phyloP scores from a whole-genome alignment of 2,888 invertebrate genomes.

The Allygus modestus region DNA sequence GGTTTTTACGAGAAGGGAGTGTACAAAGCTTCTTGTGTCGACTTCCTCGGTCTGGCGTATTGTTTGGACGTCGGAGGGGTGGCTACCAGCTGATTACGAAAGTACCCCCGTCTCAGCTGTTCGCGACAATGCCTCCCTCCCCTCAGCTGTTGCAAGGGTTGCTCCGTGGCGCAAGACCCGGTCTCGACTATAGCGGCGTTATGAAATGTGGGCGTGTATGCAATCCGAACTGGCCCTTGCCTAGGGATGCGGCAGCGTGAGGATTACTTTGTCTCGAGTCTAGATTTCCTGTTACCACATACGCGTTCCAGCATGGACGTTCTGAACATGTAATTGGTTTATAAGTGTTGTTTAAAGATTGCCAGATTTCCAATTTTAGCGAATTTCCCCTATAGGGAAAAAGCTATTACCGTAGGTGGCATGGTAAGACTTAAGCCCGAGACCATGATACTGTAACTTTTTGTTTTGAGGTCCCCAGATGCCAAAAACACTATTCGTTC shows the following conservation, averaged over 20 bases:
- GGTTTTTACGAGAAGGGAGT: constrained; percentile 20
- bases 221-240: background rate
- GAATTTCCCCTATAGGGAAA: too few relatives aligned
- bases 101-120: constrained; percentile 34
- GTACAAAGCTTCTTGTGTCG: constrained; percentile 41
- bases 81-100: constrained; percentile 42
- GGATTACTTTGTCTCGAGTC: too few relatives aligned
- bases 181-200: background rate
- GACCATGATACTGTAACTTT: too few relatives aligned
- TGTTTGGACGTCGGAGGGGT: background rate
- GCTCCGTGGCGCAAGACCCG: constrained; percentile 8
- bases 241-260: background rate
- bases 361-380: too few relatives aligned
- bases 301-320: too few relatives aligned
- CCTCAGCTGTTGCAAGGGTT: constrained; percentile 48
- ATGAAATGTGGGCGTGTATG: constrained; percentile 30
- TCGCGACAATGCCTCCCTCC: constrained; percentile 7
- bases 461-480: too few relatives aligned
- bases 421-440: too few relatives aligned
- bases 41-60: constrained; percentile 24
- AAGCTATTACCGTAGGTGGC: too few relatives aligned
- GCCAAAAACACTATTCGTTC: too few relatives aligned
- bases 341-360: too few relatives aligned
- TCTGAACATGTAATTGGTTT: too few relatives aligned
- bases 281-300: too few relatives aligned